These are phyloP conservation scores for Damaliscus lunatus DNA, from an alignment of 2,113 vertebrate species.

Conservation along the genomic window DNA sequence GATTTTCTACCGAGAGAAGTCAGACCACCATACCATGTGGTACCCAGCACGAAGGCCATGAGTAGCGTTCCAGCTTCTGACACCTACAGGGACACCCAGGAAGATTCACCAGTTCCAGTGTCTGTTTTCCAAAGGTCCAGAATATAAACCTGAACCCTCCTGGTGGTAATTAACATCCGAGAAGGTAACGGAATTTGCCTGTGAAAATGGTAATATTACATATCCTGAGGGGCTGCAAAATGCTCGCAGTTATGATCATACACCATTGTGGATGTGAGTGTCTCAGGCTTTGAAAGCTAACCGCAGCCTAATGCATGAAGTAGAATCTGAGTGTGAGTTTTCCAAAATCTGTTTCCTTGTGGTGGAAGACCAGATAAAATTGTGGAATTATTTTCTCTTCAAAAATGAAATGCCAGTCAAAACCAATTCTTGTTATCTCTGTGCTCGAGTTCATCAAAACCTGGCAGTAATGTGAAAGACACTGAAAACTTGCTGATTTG, in stretches of 20 bases:
- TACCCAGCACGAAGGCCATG: fast-evolving
- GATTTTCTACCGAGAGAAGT: neutral
- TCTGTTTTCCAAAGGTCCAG: neutral
- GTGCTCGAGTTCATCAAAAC: neutral
- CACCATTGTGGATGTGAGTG: fast-evolving
- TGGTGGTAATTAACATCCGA: neutral
- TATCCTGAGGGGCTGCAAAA: neutral
- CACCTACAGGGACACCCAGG: neutral
- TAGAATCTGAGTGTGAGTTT: neutral
- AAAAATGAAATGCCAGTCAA: neutral
- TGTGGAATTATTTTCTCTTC: neutral
- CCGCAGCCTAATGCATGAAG: too few relatives aligned
- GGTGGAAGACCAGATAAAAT: neutral
- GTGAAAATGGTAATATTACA: neutral
- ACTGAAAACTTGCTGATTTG: neutral
- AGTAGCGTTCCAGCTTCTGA: neutral
- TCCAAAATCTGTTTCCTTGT: neutral
- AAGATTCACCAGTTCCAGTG: fast-evolving
- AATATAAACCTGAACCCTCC: neutral
- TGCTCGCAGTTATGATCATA: fast-evolving
- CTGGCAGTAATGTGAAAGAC: neutral
- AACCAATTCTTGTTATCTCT: neutral
- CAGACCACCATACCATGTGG: fast-evolving
- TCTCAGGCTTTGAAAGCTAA: neutral
- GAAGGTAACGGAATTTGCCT: neutral